Evolutionary conservation across 2,888 invertebrate genomes (phyloP).

Genomic region (Melanostoma scalare): DNA sequence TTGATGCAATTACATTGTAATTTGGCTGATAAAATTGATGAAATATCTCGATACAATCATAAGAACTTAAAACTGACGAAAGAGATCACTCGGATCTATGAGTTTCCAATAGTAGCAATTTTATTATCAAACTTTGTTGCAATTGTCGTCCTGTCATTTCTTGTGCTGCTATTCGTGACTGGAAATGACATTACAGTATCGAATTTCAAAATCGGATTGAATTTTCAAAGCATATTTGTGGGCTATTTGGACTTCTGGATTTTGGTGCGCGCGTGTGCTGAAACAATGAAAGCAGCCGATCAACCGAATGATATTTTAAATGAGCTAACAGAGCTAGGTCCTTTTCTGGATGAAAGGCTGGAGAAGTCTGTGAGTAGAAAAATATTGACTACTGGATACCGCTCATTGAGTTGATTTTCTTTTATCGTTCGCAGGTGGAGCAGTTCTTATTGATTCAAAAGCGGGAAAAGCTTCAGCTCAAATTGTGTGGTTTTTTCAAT

Average conservation of each 20-base stretch:
- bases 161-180: background rate
- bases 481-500: background rate
- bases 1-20: slow-evolving; percentile 30
- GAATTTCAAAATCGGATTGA: background rate
- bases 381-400: background rate
- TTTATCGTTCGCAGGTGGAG: background rate
- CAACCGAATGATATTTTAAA: background rate
- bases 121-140: slow-evolving; percentile 2
- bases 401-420: background rate
- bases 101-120: slow-evolving; percentile 6
- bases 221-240: background rate
- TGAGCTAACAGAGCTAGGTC: slow-evolving; percentile 4
- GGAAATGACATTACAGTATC: background rate
- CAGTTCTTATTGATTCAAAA: background rate
- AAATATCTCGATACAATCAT: background rate
- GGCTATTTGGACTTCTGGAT: background rate
- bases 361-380: slow-evolving; percentile 8
- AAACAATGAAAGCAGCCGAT: background rate
- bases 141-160: slow-evolving; percentile 9
- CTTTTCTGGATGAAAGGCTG: slow-evolving; percentile 10
- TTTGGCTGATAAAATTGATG: slow-evolving; percentile 30
- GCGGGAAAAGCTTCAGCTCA: background rate
- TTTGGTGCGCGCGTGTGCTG: slow-evolving; percentile 1
- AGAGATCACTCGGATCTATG: slow-evolving; percentile 1
- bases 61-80: slow-evolving; percentile 6